A percentile compares a stretch with the other conserved stretches of the same genome.
Conservation (phyloP, 2,113 vertebrate genomes). For the Pholis gunnellus region DNA sequence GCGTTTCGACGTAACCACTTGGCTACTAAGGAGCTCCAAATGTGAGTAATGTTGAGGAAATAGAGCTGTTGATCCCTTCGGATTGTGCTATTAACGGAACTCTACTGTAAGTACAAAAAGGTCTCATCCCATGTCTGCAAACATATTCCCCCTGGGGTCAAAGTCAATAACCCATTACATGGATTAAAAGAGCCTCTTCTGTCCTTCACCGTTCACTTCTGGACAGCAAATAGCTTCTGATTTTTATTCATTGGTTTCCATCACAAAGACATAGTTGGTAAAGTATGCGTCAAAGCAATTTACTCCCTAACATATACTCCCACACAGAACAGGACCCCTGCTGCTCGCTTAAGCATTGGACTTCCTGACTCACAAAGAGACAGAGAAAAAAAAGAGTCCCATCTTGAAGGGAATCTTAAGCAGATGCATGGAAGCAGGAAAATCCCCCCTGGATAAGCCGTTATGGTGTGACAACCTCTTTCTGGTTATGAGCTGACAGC, state of each 20-base stretch:
- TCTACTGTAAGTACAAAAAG: slow-evolving; percentile 73
- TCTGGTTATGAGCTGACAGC: slow-evolving; percentile 70
- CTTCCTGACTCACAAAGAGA: slow-evolving; percentile 71
- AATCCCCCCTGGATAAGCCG: slow-evolving; percentile 62
- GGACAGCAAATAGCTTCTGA: slow-evolving; percentile 83
- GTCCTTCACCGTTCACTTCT: slow-evolving; percentile 65
- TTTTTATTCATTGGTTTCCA: slow-evolving; percentile 89
- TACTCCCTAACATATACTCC: slow-evolving; percentile 69
- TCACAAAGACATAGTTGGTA: slow-evolving; percentile 81
- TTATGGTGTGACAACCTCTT: slow-evolving; percentile 63
- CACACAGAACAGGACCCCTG: slow-evolving; percentile 65
- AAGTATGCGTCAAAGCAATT: slow-evolving; percentile 82
- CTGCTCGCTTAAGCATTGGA: slow-evolving; percentile 72
- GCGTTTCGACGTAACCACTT: neutral
- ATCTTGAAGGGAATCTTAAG: slow-evolving; percentile 75
- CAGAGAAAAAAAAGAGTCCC: slow-evolving; percentile 19
- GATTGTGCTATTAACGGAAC: slow-evolving; percentile 60
- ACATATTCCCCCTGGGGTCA: slow-evolving; percentile 75
- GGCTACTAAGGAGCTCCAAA: neutral
- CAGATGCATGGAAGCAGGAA: slow-evolving; percentile 64
- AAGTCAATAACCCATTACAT: slow-evolving; percentile 85
- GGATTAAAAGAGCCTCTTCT: slow-evolving; percentile 77
- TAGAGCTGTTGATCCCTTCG: slow-evolving; percentile 59
- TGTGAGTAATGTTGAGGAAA: slow-evolving; percentile 59
- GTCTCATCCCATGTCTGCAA: slow-evolving; percentile 65